Evolutionary conservation across 2,888 invertebrate genomes (phyloP).

Genomic region (Yponomeuta sedellus): DNA sequence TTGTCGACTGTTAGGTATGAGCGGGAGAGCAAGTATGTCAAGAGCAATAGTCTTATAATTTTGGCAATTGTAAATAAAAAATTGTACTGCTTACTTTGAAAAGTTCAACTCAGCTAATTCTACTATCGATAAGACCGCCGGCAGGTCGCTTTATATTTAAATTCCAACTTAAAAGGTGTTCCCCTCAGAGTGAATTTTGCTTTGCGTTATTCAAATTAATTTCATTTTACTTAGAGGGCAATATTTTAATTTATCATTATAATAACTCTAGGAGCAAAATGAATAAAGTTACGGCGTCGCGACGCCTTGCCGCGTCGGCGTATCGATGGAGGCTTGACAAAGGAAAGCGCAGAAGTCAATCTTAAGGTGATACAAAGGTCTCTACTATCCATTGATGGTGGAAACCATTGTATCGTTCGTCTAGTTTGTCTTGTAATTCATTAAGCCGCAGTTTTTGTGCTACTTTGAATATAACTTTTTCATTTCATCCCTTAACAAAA

Average conservation of each 20-base stretch:
- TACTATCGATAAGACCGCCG: not conserved
- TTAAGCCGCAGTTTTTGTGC: too few relatives aligned
- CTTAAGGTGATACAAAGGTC: too few relatives aligned
- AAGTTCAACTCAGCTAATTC: not conserved
- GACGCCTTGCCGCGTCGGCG: slow-evolving; percentile 49
- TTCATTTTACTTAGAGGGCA: slow-evolving; percentile 22
- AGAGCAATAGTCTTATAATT: too few relatives aligned
- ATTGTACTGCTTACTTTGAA: too few relatives aligned
- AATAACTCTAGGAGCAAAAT: slow-evolving; percentile 47
- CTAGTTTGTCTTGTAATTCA: too few relatives aligned
- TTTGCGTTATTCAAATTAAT: slow-evolving; percentile 16
- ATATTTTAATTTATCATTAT: slow-evolving; percentile 39
- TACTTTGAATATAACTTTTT: too few relatives aligned
- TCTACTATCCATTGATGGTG: too few relatives aligned
- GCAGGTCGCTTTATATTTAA: not conserved
- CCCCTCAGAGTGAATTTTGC: slow-evolving; percentile 4
- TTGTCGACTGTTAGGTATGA: too few relatives aligned
- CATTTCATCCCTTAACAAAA: too few relatives aligned
- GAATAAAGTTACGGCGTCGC: slow-evolving; percentile 49
- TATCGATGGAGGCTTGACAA: slow-evolving; percentile 28
- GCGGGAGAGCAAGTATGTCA: too few relatives aligned
- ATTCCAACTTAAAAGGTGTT: not conserved
- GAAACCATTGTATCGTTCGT: too few relatives aligned
- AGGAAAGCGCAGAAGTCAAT: not conserved
- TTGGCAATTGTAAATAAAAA: too few relatives aligned